Evolutionary conservation across 1,140 invertebrate species (phyloP), one percentile per base, ranked within the genome.

Genomic region (Drosophila punjabiensis): DNA sequence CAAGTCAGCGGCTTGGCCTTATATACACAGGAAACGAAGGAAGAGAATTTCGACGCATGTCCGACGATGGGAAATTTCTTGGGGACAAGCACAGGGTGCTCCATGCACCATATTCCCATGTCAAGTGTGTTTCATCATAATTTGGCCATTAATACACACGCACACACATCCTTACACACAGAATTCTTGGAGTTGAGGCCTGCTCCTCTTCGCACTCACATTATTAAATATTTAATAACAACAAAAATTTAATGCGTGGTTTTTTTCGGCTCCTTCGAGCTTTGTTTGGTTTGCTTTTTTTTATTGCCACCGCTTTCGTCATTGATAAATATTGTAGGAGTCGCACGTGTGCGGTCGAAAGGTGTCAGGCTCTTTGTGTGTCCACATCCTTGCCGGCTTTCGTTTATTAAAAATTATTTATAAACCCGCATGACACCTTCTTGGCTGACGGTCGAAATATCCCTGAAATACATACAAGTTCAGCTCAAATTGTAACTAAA

Each of bases 111-210:
- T 35, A 24, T 70, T 66, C 64, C 62, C 64, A 58, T 79, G 85
- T 85, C 85, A 90, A 88, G 85, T 82, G 64, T 58, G 85, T 78
- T 89, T 76, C 81, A 89, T 89, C 86, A 89, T 89, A 90, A 89
- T 90, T 89, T 79, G 75, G 75, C 64, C 66, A 80, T 84, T 85
- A 81, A 88, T 81, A 79, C 78, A 70, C 71, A 70, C 67, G 28
- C 55, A 66, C 41, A 55, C 33, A 55, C 24, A 24, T 24, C 24
- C 24, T n/a, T n/a, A n/a, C 47, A 33, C 53, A 56, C 50, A 32
- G 18, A 61, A 69, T 69, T 64, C 65, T 64, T 80, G 69, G 55
- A 62, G 35, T 55, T 73, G 47, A 81, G 65, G 85, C 52, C 52
- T 33, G 30, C 71, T 59, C 64, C 65, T 65, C 65, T 47, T 65